Conservation (phyloP, 2,113 vertebrate species). For the Paralichthys olivaceus region DNA sequence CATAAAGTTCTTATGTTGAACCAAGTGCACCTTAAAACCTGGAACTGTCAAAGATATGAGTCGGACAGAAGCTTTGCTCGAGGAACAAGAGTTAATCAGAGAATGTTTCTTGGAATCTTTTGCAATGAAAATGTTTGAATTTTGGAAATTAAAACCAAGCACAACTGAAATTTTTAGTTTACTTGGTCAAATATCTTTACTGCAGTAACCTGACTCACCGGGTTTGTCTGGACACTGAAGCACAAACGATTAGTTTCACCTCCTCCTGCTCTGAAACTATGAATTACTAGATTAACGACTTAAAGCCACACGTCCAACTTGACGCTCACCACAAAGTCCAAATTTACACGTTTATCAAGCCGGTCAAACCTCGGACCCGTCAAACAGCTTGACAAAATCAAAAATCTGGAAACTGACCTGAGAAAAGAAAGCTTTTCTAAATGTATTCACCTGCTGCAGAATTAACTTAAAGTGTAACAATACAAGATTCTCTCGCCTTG, state of each 20-base stretch:
- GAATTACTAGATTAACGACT: too few species aligned
- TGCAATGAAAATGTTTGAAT: background rate
- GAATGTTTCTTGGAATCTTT: constrained; percentile 1
- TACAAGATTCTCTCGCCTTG: too few species aligned
- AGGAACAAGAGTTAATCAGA: background rate
- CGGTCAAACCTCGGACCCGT: too few species aligned
- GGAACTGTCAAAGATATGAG: background rate
- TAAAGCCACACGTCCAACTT: too few species aligned
- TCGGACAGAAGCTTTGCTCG: background rate
- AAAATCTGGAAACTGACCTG: too few species aligned
- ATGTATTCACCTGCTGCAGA: too few species aligned
- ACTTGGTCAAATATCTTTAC: background rate
- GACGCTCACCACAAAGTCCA: too few species aligned
- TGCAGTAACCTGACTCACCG: background rate
- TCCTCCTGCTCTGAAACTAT: too few species aligned
- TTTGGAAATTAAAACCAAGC: constrained; percentile 41
- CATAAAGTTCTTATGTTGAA: constrained; percentile 14
- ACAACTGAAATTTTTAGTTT: constrained; percentile 14
- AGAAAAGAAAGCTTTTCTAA: too few species aligned
- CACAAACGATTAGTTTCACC: background rate
- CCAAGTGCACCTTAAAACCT: constrained; percentile 73
- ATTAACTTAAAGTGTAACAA: too few species aligned
- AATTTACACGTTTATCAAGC: too few species aligned
- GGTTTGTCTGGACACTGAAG: background rate
- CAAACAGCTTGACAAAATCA: too few species aligned